phyloP scores from a whole-genome alignment of 2,888 invertebrate genomes.

The Tachina lurida region DNA sequence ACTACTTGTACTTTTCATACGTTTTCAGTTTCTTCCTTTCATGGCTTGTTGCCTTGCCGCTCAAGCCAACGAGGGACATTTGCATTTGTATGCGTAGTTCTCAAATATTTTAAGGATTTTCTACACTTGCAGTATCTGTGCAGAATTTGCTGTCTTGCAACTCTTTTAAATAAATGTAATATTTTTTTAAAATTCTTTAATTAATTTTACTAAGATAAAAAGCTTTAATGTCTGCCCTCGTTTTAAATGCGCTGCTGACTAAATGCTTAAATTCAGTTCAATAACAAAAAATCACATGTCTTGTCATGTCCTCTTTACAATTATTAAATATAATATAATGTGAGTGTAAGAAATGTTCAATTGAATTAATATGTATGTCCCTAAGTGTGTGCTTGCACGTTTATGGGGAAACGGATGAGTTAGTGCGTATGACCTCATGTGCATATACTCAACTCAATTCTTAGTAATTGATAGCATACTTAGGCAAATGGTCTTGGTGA shows the following conservation, averaged over 20 bases:
- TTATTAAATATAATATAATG: constrained; percentile 52
- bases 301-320: constrained; percentile 57
- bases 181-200: no score
- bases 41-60: neutral
- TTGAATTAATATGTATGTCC: neutral
- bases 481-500: neutral
- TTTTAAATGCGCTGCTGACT: neutral
- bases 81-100: neutral
- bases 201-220: no score
- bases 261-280: constrained; percentile 44
- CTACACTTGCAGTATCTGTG: neutral
- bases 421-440: neutral
- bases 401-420: neutral
- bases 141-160: no score
- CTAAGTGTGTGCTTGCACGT: no score
- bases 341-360: constrained; percentile 23
- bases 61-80: neutral
- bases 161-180: no score
- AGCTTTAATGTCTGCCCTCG: neutral
- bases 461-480: constrained; percentile 52
- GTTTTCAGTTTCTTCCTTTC: neutral
- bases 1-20: neutral
- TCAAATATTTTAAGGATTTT: neutral
- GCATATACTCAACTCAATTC: neutral
- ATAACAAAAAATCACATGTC: constrained; percentile 57